A percentile compares a stretch with the other conserved stretches of the same genome.
phyloP scores from a whole-genome alignment of 2,888 invertebrate species.

The Galerucella pusilla region DNA sequence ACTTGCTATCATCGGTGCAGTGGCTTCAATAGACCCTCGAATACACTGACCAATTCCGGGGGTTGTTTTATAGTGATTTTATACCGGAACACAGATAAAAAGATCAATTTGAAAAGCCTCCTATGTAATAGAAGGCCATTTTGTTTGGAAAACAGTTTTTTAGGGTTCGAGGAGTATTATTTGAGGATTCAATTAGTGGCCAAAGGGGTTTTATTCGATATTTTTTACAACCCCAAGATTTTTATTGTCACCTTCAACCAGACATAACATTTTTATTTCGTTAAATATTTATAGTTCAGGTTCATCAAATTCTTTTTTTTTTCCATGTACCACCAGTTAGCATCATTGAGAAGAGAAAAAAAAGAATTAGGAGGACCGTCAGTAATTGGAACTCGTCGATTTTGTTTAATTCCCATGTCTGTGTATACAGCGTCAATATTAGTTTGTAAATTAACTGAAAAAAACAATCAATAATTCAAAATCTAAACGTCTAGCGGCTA shows the following conservation, averaged over 20 bases:
- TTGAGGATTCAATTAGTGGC: slow-evolving; percentile 45
- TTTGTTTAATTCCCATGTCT: too few relatives aligned
- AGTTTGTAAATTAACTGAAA: too few relatives aligned
- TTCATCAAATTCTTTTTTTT: too few relatives aligned
- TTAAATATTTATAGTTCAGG: neutral
- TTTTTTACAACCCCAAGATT: neutral
- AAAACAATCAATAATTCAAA: neutral
- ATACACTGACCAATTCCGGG: slow-evolving; percentile 45
- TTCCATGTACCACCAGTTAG: too few relatives aligned
- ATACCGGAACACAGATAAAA: slow-evolving; percentile 45
- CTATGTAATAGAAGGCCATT: slow-evolving; percentile 42
- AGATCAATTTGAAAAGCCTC: slow-evolving; percentile 46
- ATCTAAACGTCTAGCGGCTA: neutral
- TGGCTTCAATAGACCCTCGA: slow-evolving; percentile 42
- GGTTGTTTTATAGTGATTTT: slow-evolving; percentile 47
- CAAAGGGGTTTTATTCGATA: slow-evolving; percentile 22
- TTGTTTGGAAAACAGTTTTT: slow-evolving; percentile 42
- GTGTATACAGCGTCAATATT: too few relatives aligned
- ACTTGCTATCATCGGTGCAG: slow-evolving; percentile 43
- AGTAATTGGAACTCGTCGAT: too few relatives aligned
- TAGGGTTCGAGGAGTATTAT: slow-evolving; percentile 29
- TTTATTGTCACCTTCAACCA: neutral
- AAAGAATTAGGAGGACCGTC: too few relatives aligned
- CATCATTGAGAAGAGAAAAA: too few relatives aligned
- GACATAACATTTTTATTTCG: neutral